Evolutionary conservation across 2,113 vertebrate species (phyloP), one percentile per base, ranked within the genome.

Genomic region (Eurypyga helias): DNA sequence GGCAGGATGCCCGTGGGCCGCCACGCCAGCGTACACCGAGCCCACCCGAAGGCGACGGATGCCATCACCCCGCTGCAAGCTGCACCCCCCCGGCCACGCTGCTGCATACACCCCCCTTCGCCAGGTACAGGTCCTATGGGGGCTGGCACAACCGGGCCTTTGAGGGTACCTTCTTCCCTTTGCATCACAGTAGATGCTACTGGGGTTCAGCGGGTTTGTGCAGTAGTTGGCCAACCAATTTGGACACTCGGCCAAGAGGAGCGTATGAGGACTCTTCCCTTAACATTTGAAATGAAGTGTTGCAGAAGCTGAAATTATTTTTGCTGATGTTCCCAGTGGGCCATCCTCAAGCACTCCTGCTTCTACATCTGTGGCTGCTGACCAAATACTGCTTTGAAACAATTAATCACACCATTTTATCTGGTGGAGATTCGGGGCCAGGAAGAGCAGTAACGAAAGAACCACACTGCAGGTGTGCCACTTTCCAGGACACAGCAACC

Each of bases 91-190:
- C 10, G 12, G 41, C 41, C 33, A 2, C 1, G 2, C 46, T 6
- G 29, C 65, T 26, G 19, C 46, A 5, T 1, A 5, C 33, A 2
- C 6, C 1, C 1, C 2, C 29, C 34, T 28, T 11, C 26, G 13
- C 23, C 10, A 0, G 0, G 6, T 4, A 10, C 0, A 17, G 13
- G 16, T 9, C 6, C 64, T 5, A 10, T 1, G 0, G 60, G 31
- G 21, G 11, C n/a, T 43, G 28, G n/a, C 28, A 36, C 31, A 31
- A n/a, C 23, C 0, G 15, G 23, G 24, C 17, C 16, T 38, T 17
- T 2, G 26, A 49, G 13, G 7, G 10, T 2, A 31, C 17, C 13
- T 9, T 16, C n/a, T 9, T 16, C n/a, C 19, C 13, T 62, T 49
- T 15, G 24, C 3, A 2, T 1, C 17, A 31, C n/a, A 36, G 60